Evolutionary conservation across 2,888 invertebrate species (phyloP).

Genomic region (Microctonus brassicae): DNA sequence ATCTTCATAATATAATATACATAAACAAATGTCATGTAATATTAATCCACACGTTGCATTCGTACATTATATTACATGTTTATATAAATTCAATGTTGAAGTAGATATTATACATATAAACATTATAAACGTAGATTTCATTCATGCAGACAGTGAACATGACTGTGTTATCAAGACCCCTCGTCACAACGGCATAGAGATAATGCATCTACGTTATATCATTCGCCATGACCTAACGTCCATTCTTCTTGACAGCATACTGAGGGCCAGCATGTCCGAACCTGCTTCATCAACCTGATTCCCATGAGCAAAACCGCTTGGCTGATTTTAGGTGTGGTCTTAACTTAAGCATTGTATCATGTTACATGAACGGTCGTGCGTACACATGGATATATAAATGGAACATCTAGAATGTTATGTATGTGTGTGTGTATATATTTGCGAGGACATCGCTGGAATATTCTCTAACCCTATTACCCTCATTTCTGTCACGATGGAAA

Average conservation of each 20-base stretch:
- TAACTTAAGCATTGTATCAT: conserved; percentile 19
- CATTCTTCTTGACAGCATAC: conserved; percentile 42
- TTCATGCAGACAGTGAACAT: not conserved
- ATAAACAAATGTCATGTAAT: conserved; percentile 20
- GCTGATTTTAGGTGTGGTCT: conserved; percentile 17
- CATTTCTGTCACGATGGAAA: conserved; percentile 19
- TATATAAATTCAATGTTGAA: not conserved
- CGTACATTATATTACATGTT: not conserved
- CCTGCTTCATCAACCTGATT: conserved; percentile 15
- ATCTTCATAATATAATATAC: not conserved
- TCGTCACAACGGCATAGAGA: conserved; percentile 45
- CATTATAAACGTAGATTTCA: not conserved
- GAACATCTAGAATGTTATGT: no score
- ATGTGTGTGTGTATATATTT: not conserved
- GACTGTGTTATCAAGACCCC: conserved; percentile 34
- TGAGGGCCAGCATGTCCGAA: conserved; percentile 35
- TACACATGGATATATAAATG: no score
- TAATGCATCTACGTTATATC: conserved; percentile 44
- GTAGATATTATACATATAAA: not conserved
- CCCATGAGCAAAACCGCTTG: conserved; percentile 4
- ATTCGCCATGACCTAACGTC: conserved; percentile 43
- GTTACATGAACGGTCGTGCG: conserved; percentile 14
- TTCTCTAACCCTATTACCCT: conserved; percentile 13
- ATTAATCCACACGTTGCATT: conserved; percentile 11
- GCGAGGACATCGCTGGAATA: conserved; percentile 11